phyloP scores from a whole-genome alignment of 2,113 vertebrate genomes.

The Tyto alba region DNA sequence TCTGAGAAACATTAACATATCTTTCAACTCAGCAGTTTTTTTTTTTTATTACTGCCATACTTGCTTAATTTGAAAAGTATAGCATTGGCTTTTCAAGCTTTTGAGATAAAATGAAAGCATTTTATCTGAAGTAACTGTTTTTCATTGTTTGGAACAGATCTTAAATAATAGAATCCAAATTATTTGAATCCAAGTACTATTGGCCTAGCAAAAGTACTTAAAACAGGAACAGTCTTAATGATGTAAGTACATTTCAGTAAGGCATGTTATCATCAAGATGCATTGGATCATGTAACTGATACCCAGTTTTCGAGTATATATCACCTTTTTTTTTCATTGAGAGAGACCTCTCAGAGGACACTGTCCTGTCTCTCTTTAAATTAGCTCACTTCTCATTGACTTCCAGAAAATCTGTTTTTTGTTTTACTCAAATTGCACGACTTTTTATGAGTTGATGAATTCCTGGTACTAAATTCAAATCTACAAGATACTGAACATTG shows the following conservation, averaged over 20 bases:
- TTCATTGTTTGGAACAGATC: not conserved
- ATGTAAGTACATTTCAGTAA: not conserved
- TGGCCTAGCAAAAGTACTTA: not conserved
- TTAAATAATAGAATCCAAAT: not conserved
- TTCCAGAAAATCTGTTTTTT: not conserved
- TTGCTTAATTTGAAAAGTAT: not conserved
- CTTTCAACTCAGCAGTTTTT: not conserved
- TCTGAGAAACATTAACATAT: not conserved
- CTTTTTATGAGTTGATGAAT: not conserved
- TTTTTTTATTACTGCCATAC: not conserved
- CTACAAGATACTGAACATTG: rapidly evolving
- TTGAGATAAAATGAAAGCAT: not conserved
- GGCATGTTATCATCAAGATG: not conserved
- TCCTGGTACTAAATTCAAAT: not conserved
- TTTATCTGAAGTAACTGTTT: not conserved
- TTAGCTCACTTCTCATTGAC: not conserved
- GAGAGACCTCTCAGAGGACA: not conserved
- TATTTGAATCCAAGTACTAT: not conserved
- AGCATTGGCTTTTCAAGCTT: not conserved
- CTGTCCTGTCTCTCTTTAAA: not conserved
- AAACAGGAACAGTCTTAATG: not conserved
- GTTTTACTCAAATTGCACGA: not conserved
- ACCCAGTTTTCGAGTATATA: not conserved
- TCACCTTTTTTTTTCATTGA: not conserved
- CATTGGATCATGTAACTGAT: not conserved